A percentile compares a stretch with the other conserved stretches of the same genome.
phyloP scores from a whole-genome alignment of 2,888 invertebrate genomes.

The Perdita meconis region DNA sequence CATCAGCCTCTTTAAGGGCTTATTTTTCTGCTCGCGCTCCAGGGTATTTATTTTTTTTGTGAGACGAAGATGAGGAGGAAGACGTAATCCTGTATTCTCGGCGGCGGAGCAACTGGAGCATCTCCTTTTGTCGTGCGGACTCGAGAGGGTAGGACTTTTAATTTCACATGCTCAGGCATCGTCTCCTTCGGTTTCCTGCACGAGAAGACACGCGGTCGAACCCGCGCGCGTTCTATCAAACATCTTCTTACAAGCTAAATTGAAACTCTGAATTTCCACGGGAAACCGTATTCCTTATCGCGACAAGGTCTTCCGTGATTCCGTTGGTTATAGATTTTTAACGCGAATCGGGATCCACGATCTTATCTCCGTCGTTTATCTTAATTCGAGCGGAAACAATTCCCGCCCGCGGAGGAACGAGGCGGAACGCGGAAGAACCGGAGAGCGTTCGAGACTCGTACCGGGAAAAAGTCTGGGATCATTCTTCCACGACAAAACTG shows the following conservation, averaged over 20 bases:
- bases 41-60: conserved; percentile 81
- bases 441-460: conserved; percentile 20
- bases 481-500: conserved; percentile 67
- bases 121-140: conserved; percentile 64
- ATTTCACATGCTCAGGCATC: conserved; percentile 67
- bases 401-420: conserved; percentile 14
- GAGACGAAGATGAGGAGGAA: conserved; percentile 65
- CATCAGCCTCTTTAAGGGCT: conserved; percentile 84
- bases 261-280: conserved; percentile 8
- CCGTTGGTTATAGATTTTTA: conserved; percentile 55
- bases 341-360: conserved; percentile 28
- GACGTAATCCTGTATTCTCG: conserved; percentile 76
- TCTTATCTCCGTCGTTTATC: conserved; percentile 66
- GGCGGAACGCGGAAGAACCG: background rate
- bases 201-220: background rate
- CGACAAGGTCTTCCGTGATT: background rate
- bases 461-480: conserved; percentile 49
- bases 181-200: conserved; percentile 1
- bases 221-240: background rate
- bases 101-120: conserved; percentile 57
- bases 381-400: conserved; percentile 64
- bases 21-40: conserved; percentile 83
- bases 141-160: conserved; percentile 62
- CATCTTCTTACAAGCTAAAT: conserved; percentile 32
- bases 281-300: conserved; percentile 22